These are phyloP conservation scores for Chirona hameri DNA, from an alignment of 2,888 invertebrate species.

Conservation along the genomic window DNA sequence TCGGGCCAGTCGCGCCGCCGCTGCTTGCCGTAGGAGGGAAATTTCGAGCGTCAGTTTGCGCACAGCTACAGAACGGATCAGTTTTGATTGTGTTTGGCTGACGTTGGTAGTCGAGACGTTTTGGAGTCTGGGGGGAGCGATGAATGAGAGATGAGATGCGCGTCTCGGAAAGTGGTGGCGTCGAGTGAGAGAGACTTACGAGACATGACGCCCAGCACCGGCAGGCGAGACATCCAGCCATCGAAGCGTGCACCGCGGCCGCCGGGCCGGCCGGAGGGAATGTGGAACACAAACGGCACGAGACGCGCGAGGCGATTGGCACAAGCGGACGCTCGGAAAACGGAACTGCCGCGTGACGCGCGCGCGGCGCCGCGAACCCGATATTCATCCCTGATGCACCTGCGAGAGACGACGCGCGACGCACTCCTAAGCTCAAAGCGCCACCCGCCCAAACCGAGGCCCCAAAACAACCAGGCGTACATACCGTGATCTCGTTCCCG, in stretches of 20 bases:
- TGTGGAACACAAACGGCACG: not conserved
- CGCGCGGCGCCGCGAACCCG: not conserved
- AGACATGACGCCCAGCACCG: not conserved
- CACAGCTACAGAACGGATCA: not conserved
- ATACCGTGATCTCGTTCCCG: not conserved
- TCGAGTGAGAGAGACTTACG: not conserved
- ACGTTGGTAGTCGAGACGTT: no score
- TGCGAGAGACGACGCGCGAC: not conserved
- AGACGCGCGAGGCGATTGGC: not conserved
- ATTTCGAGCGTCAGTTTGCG: not conserved
- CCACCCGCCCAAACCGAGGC: not conserved
- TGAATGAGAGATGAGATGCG: not conserved
- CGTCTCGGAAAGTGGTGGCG: not conserved
- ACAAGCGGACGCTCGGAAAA: not conserved
- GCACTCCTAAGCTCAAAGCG: slow-evolving; percentile 6
- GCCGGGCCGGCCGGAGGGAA: not conserved
- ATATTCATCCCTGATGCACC: slow-evolving; percentile 9
- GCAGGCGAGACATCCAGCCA: not conserved
- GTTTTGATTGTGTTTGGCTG: slow-evolving; percentile 6
- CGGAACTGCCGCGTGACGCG: not conserved
- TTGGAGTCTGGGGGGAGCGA: no score
- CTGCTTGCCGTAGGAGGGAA: not conserved
- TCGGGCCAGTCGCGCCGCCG: no score
- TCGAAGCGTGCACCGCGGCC: not conserved
- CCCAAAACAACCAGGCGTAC: not conserved